Evolutionary conservation across 2,888 invertebrate genomes (phyloP).

Genomic region (Trissolcus brochymenae): DNA sequence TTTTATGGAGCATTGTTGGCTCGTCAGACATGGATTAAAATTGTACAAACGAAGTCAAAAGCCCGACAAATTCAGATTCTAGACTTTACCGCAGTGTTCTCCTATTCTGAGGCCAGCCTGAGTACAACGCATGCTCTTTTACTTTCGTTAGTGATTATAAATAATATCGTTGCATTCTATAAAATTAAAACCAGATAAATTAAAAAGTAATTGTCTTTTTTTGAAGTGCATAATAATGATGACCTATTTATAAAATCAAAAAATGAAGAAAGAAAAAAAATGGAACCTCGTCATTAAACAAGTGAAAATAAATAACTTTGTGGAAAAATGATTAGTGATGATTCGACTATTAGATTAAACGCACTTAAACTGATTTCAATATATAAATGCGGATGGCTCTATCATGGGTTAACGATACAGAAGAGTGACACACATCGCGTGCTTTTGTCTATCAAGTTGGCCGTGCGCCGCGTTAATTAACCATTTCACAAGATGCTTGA

Average conservation of each 20-base stretch:
- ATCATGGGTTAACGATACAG: not conserved
- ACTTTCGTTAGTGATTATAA: too few species aligned
- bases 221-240: too few species aligned
- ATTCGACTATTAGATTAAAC: not conserved
- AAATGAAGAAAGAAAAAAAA: too few species aligned
- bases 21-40: constrained; percentile 13
- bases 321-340: not conserved
- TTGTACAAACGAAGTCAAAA: constrained; percentile 26
- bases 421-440: constrained; percentile 37
- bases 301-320: not conserved
- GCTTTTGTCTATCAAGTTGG: constrained; percentile 52
- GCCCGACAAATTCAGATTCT: constrained; percentile 11
- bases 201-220: too few species aligned
- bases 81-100: not conserved
- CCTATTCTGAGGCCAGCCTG: too few species aligned
- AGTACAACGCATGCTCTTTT: too few species aligned
- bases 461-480: constrained; percentile 39
- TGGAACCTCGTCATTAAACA: not conserved
- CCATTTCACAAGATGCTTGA: constrained; percentile 39
- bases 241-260: too few species aligned
- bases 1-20: constrained; percentile 21
- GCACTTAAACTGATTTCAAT: constrained; percentile 14
- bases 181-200: too few species aligned
- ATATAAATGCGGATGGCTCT: constrained; percentile 9
- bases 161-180: too few species aligned